A percentile compares a stretch with the other conserved stretches of the same genome.
Evolutionary conservation across 2,888 invertebrate species (phyloP).

Genomic region (Mesorhabditis belari): DNA sequence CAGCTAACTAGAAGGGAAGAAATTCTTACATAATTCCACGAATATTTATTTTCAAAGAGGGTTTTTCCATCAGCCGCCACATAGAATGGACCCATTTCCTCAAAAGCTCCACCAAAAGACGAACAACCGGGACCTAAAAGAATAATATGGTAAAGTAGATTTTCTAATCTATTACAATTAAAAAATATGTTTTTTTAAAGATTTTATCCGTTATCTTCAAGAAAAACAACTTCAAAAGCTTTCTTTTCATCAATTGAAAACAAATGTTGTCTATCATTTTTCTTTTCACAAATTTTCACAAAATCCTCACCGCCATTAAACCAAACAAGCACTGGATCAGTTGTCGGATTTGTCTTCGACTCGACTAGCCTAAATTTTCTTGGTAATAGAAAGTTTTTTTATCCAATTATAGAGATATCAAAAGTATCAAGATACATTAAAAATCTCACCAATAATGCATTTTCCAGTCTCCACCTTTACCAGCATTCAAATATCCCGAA

Average conservation of each 20-base stretch:
- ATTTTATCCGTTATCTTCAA: no score
- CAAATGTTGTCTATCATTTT: no score
- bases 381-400: not conserved
- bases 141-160: no score
- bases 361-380: constrained; percentile 54
- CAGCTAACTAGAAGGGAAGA: not conserved
- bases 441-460: constrained; percentile 56
- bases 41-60: constrained; percentile 48
- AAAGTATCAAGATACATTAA: no score
- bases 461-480: constrained; percentile 48
- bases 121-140: constrained; percentile 50
- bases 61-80: constrained; percentile 45
- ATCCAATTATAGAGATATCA: no score
- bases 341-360: constrained; percentile 52
- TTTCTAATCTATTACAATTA: no score
- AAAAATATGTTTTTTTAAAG: no score
- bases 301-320: constrained; percentile 56
- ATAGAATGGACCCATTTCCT: constrained; percentile 55
- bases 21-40: constrained; percentile 48
- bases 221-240: no score
- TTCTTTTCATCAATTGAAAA: no score
- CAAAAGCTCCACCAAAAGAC: constrained; percentile 33
- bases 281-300: no score
- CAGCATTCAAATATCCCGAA: constrained; percentile 56
- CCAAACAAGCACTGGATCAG: constrained; percentile 57